Evolutionary conservation across 2,888 invertebrate species (phyloP).

Genomic region (Agrenia bidenticulata): DNA sequence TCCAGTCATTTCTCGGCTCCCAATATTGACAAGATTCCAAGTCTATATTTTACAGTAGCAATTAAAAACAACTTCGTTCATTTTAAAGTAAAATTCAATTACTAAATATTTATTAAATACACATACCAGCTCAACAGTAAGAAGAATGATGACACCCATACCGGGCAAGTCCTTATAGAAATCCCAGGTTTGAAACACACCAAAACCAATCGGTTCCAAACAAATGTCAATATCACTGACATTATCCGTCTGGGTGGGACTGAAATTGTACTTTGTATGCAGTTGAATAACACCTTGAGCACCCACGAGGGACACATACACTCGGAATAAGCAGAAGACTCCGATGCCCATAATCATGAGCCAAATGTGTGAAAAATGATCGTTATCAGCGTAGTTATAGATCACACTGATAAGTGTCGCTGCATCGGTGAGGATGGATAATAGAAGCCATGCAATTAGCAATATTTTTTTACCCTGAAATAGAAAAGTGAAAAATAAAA

Average conservation of each 20-base stretch:
- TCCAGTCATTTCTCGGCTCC: constrained; percentile 21
- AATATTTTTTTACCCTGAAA: constrained; percentile 28
- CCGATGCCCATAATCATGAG: constrained; percentile 16
- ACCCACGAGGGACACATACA: constrained; percentile 33
- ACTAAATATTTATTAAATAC: too few relatives aligned
- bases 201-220: constrained; percentile 36
- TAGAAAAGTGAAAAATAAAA: neutral
- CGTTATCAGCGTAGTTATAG: neutral
- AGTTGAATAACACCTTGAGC: constrained; percentile 29
- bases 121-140: constrained; percentile 34
- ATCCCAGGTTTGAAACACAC: constrained; percentile 28
- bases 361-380: neutral
- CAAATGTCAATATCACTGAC: constrained; percentile 30
- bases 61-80: too few relatives aligned
- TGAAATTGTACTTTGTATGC: constrained; percentile 27
- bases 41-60: too few relatives aligned
- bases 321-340: constrained; percentile 30
- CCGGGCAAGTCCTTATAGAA: constrained; percentile 41
- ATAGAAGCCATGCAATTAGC: constrained; percentile 28
- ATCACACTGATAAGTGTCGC: constrained; percentile 4
- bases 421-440: constrained; percentile 22
- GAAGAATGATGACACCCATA: constrained; percentile 28
- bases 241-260: constrained; percentile 16
- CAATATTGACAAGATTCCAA: constrained; percentile 36
- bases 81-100: too few relatives aligned